These are phyloP conservation scores for Lithobates sylvaticus DNA, from an alignment of 2,797 vertebrate genomes.

Conservation along the genomic window DNA sequence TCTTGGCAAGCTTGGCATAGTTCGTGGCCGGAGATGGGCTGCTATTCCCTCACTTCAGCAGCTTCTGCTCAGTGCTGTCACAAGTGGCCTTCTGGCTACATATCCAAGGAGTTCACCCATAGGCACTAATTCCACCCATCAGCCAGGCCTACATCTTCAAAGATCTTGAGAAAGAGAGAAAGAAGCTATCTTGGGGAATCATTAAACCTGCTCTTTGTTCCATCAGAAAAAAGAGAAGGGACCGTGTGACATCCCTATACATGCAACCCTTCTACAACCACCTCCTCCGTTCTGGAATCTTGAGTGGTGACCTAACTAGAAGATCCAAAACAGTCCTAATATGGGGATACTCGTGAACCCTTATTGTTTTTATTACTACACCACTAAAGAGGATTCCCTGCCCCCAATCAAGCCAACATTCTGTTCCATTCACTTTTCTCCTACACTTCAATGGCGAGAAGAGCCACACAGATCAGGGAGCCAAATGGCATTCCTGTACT, in stretches of 20 bases:
- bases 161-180: too few relatives aligned
- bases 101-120: too few relatives aligned
- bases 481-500: not conserved
- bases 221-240: too few relatives aligned
- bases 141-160: too few relatives aligned
- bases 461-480: not conserved
- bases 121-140: too few relatives aligned
- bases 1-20: too few relatives aligned
- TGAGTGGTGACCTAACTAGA: not conserved
- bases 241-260: not conserved
- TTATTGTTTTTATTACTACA: not conserved
- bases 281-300: not conserved
- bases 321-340: not conserved
- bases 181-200: too few relatives aligned
- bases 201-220: too few relatives aligned
- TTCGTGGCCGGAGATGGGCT: too few relatives aligned
- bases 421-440: conserved; percentile 18
- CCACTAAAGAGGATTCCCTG: not conserved
- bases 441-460: not conserved
- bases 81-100: not conserved
- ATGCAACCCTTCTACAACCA: not conserved
- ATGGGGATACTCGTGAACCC: not conserved
- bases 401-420: not conserved
- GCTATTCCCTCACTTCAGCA: too few relatives aligned
- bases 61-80: too few relatives aligned